A percentile compares a stretch with the other conserved stretches of the same genome.
Evolutionary conservation across 2,888 invertebrate species (phyloP).

Genomic region (Choreutis nemorana): DNA sequence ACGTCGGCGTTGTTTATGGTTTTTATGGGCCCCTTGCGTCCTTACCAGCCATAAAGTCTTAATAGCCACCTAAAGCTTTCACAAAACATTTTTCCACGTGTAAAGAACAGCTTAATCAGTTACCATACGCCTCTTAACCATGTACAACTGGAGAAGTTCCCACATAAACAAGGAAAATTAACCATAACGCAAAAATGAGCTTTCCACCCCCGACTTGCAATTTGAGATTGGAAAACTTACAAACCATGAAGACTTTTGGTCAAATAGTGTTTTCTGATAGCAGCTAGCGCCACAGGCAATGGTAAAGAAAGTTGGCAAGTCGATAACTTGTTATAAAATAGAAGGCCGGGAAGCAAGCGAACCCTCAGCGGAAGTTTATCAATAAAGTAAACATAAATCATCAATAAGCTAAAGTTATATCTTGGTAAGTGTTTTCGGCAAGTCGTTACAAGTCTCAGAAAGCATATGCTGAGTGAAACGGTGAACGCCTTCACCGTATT

Average conservation of each 20-base stretch:
- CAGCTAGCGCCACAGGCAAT: too few species aligned
- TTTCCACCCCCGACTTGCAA: constrained; percentile 21
- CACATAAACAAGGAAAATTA: constrained; percentile 37
- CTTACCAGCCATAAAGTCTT: too few species aligned
- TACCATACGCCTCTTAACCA: constrained; percentile 9
- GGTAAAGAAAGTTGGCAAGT: background rate
- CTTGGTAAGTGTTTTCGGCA: constrained; percentile 12
- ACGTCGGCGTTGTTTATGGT: too few species aligned
- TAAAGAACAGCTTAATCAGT: constrained; percentile 10
- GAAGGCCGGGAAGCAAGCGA: constrained; percentile 15
- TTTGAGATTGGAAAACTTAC: too few species aligned
- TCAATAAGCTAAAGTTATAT: constrained; percentile 15
- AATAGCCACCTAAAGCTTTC: constrained; percentile 1
- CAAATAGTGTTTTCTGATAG: too few species aligned
- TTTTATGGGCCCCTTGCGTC: too few species aligned
- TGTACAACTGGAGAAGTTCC: constrained; percentile 27
- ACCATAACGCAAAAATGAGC: constrained; percentile 33
- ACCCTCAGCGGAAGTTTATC: constrained; percentile 24
- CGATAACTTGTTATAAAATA: constrained; percentile 7
- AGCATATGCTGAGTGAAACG: too few species aligned
- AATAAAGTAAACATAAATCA: constrained; percentile 23
- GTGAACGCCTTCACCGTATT: too few species aligned
- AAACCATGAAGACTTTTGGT: too few species aligned
- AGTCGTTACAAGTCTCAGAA: too few species aligned
- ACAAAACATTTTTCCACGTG: constrained; percentile 1